phyloP scores from a whole-genome alignment of 2,888 invertebrate species.

The Odontomyia ornata region DNA sequence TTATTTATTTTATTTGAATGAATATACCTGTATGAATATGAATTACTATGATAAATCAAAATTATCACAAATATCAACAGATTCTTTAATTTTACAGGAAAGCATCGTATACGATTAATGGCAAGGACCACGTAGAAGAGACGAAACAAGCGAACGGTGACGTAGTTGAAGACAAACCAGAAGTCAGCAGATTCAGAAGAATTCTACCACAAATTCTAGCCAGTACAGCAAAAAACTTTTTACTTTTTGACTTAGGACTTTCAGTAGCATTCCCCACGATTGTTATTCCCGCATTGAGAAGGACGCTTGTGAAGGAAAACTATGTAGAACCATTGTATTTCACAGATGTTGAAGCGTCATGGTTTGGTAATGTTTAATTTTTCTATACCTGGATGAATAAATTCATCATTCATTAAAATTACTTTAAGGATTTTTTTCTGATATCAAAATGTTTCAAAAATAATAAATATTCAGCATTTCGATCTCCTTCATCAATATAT shows the following conservation, averaged over 20 bases:
- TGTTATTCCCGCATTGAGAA: conserved; percentile 68
- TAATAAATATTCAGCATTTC: too few relatives aligned
- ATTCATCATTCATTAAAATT: too few relatives aligned
- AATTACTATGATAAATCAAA: too few relatives aligned
- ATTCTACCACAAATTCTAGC: conserved; percentile 64
- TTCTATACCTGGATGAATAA: too few relatives aligned
- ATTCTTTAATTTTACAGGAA: conserved; percentile 17
- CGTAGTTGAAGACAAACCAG: conserved; percentile 38
- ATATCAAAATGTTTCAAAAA: too few relatives aligned
- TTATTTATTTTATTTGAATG: too few relatives aligned
- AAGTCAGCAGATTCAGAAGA: conserved; percentile 50
- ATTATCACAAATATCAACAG: too few relatives aligned
- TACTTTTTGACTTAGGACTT: conserved; percentile 69
- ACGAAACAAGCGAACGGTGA: background rate
- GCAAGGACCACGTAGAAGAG: background rate
- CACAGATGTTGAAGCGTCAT: conserved; percentile 67
- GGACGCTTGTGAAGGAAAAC: conserved; percentile 59
- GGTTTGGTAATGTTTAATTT: conserved; percentile 66
- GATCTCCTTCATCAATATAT: too few relatives aligned
- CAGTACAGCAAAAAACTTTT: conserved; percentile 67
- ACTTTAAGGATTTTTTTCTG: too few relatives aligned
- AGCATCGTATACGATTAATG: conserved; percentile 31
- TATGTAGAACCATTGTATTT: conserved; percentile 64
- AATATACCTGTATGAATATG: too few relatives aligned
- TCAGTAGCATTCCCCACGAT: conserved; percentile 70